A percentile compares a stretch with the other conserved stretches of the same genome.
phyloP scores from a whole-genome alignment of 2,888 invertebrate genomes.

The Neocrepidodera transversa region DNA sequence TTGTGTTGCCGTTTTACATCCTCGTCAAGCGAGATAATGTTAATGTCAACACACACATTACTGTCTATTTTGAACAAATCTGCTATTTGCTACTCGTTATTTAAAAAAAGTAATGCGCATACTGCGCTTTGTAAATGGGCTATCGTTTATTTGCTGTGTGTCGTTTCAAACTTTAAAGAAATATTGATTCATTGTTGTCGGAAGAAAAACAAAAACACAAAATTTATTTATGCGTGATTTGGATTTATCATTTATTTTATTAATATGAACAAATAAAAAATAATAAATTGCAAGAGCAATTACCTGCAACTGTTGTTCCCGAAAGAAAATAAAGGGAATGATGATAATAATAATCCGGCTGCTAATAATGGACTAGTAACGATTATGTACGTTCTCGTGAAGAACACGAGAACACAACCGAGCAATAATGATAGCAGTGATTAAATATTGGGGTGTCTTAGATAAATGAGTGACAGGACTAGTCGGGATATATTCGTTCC shows the following conservation, averaged over 20 bases:
- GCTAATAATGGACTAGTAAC: slow-evolving; percentile 46
- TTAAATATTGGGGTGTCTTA: slow-evolving; percentile 60
- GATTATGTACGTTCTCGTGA: slow-evolving; percentile 48
- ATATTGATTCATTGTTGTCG: slow-evolving; percentile 7
- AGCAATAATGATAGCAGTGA: slow-evolving; percentile 58
- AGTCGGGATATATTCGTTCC: slow-evolving; percentile 53
- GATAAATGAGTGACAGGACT: slow-evolving; percentile 60
- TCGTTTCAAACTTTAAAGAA: slow-evolving; percentile 8
- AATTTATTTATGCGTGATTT: too few species aligned
- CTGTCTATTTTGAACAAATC: slow-evolving; percentile 39
- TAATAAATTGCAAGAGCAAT: slow-evolving; percentile 28
- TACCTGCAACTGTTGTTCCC: slow-evolving; percentile 32
- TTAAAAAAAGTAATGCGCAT: slow-evolving; percentile 22
- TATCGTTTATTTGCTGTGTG: slow-evolving; percentile 18
- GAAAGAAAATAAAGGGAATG: slow-evolving; percentile 37
- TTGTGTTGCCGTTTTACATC: slow-evolving; percentile 33
- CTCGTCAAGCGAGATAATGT: slow-evolving; percentile 35
- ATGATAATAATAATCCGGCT: slow-evolving; percentile 46
- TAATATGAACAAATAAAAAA: too few species aligned
- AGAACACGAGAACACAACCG: slow-evolving; percentile 41
- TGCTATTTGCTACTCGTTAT: slow-evolving; percentile 35
- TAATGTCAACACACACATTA: slow-evolving; percentile 40
- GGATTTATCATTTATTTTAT: too few species aligned
- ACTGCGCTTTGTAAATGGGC: slow-evolving; percentile 17
- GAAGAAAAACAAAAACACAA: too few species aligned